Base-by-base conservation (phyloP, 2,113 vertebrate species). In the Ceyx melanurus region DNA sequence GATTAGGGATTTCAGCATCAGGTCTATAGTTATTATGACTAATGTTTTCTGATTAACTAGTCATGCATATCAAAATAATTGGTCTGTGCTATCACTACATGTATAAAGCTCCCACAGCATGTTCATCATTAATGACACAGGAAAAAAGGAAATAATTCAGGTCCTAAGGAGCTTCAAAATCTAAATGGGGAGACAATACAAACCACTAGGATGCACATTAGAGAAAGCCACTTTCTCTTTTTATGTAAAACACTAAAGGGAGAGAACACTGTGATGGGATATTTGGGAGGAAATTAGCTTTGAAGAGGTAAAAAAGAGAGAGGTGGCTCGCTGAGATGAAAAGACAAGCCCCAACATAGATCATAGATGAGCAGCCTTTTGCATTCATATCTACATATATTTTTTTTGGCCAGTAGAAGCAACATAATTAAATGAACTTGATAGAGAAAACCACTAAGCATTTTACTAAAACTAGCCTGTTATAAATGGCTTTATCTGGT, bases 11-110 rank as follows among this genome's bases (percentile, higher is more conserved):
- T 85, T 89, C 66, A 82, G 50, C 9, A 85, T 91, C 45, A 58
- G 80, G 43, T 86, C 70, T 81, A 17, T 56, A 82, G 58, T 81
- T 57, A 82, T 93, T 76, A 90, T 87, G 81, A 82, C 33, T 85
- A 86, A 90, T 87, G 54, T 85, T 87, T 93, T 82, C 58, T 90
- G 42, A 85, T 89, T 94, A 94, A 56, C 58, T 68, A 94, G 45
- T 51, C 78, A 76, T 70, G 77, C 70, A 58, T 84, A 70, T 79
- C 19, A 61, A 57, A 94, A 82, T 92, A 94, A 95, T 95, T 96
- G 66, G 11, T 57, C 70, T 78, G 8, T 81, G 48, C 86, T 94
- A 94, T 89, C 67, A 76, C 62, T 90, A 68, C 51, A 23, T 54
- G 31, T 73, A 37, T 50, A 65, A 84, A 95, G n/a, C 50, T 94